Base-by-base conservation (phyloP, 2,888 invertebrate genomes). In the Lepidocyrtoides sp. region DNA sequence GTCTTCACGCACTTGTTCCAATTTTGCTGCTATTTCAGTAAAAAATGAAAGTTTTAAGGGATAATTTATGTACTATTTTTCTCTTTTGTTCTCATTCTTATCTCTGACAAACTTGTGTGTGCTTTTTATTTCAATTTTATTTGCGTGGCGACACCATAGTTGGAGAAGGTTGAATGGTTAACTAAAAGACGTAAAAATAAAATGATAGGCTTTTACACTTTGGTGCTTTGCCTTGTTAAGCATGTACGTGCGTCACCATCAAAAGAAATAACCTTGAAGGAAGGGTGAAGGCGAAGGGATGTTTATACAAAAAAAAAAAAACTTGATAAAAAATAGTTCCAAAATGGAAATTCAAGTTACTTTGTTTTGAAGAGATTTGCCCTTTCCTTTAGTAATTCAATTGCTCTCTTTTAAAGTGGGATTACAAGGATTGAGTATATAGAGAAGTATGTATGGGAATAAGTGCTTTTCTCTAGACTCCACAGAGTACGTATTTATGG, bases 41-140 rank as follows among this genome's bases (percentile, higher is more conserved):
- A 12, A 36, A 20, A 36, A 75, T 26, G 48, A 26, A 75, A 75
- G 75, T 75, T 75, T 72, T 48, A 48, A 48, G 29, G 4, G 44
- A 72, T 36, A 72, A 75, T 48, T 48, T 75, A 75, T 75, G 75
- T 75, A 75, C n/a, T 72, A 20, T 1, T 41, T 41, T 23, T 41
- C 69, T 20, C 20, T 72, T n/a, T 72, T 44, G 7, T 10, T 14
- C 23, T 60, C 23, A 2, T 12, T 29, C 51, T 63, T 63, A 12
- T 72, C 69, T 29, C 66, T 20, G 17, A n/a, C 29, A 26, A 10
- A 44, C 72, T 72, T 12, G 10, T 48, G 12, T 14, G 12, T 14
- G 14, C 14, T 14, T 26, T 10, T 63, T n/a, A 12, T 72, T 75
- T 23, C 48, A 44, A 75, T 75, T 75, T 26, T 72, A 72, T 72